Percentiles rank a stretch among this genome's conserved stretches.
Evolutionary conservation across 2,888 invertebrate genomes (phyloP).

Genomic region (Machimus atricapillus): DNA sequence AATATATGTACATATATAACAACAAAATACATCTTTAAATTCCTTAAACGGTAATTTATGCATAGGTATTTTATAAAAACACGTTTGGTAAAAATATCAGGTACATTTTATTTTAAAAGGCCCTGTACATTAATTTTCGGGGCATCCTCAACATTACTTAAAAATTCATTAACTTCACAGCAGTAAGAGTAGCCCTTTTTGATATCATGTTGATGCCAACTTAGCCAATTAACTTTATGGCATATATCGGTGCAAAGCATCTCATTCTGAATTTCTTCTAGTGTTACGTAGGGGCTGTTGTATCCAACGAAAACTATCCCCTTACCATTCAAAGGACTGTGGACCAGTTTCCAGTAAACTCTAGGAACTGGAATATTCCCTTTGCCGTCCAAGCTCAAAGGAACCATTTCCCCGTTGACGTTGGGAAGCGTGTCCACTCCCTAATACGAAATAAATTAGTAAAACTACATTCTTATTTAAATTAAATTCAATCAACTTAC

Average conservation of each 20-base stretch:
- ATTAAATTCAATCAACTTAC: neutral
- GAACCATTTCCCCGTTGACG: conserved; percentile 50
- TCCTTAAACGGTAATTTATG: neutral
- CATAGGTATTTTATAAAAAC: neutral
- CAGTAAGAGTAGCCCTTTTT: conserved; percentile 57
- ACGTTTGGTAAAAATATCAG: neutral
- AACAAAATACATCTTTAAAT: too few species aligned
- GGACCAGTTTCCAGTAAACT: conserved; percentile 62
- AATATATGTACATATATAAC: too few species aligned
- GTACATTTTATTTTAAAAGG: conserved; percentile 47
- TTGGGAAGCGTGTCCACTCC: conserved; percentile 57
- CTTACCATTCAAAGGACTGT: conserved; percentile 54
- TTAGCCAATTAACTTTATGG: conserved; percentile 53
- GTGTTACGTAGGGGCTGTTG: conserved; percentile 59
- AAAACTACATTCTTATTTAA: neutral
- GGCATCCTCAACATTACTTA: conserved; percentile 19
- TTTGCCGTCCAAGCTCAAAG: conserved; percentile 54
- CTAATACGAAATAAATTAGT: neutral
- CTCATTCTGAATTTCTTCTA: conserved; percentile 47
- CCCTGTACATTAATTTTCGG: conserved; percentile 46
- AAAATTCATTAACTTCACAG: conserved; percentile 56
- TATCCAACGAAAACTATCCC: conserved; percentile 61
- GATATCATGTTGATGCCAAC: conserved; percentile 50
- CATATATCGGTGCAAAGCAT: conserved; percentile 55
- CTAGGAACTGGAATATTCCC: conserved; percentile 55